These are phyloP conservation scores for Apis cerana DNA, from an alignment of 1,140 invertebrate species.

Conservation along the genomic window DNA sequence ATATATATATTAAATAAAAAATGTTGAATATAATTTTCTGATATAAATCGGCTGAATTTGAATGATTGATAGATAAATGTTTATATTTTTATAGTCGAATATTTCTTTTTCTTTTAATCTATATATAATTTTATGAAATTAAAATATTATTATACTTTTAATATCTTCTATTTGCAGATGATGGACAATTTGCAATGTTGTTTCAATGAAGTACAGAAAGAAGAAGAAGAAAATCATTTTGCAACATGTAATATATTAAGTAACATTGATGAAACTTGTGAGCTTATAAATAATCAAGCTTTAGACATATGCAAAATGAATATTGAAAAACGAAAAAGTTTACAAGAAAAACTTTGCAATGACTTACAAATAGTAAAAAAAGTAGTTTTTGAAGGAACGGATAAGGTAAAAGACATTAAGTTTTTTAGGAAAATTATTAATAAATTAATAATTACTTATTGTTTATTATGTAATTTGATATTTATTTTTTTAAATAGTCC, in stretches of 20 bases:
- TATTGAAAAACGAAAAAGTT: conserved; percentile 46
- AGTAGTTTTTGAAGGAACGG: conserved; percentile 58
- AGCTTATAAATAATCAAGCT: conserved; percentile 54
- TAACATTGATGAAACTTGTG: conserved; percentile 56
- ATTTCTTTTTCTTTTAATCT: no score
- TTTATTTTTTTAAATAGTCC: conserved; percentile 29
- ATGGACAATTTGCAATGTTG: conserved; percentile 66
- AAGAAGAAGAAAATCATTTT: conserved; percentile 56
- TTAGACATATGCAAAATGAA: conserved; percentile 41
- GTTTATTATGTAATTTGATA: background rate
- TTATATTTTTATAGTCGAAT: no score
- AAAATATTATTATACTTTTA: conserved; percentile 20
- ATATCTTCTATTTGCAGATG: conserved; percentile 49
- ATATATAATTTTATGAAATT: background rate
- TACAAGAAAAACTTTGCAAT: conserved; percentile 64
- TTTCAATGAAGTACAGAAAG: conserved; percentile 59
- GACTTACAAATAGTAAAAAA: conserved; percentile 62
- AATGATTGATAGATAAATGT: no score
- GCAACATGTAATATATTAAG: conserved; percentile 59
- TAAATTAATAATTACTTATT: background rate
- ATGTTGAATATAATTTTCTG: no score
- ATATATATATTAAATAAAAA: no score
- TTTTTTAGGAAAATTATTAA: background rate
- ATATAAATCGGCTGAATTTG: no score
- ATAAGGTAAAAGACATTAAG: conserved; percentile 64